phyloP scores from a whole-genome alignment of 1,140 invertebrate species.

The Calephelis nemesis region DNA sequence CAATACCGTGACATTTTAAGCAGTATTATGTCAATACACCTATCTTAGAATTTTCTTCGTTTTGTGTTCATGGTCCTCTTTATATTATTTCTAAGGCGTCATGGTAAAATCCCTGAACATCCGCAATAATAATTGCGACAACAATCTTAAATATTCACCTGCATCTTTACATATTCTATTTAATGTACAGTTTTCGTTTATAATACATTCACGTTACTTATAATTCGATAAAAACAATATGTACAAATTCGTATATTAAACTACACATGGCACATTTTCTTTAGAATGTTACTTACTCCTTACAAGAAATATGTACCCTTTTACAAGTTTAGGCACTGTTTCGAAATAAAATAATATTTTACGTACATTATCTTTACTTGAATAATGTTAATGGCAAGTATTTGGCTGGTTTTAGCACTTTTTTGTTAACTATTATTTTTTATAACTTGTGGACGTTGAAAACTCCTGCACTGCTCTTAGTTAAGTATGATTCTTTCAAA shows the following conservation, averaged over 20 bases:
- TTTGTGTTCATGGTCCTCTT: no score
- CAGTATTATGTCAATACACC: no score
- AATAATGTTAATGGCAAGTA: background rate
- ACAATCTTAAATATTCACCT: slow-evolving; percentile 66
- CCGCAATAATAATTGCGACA: slow-evolving; percentile 30
- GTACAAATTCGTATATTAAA: slow-evolving; percentile 53
- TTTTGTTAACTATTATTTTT: no score
- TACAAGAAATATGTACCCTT: slow-evolving; percentile 59
- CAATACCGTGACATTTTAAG: no score
- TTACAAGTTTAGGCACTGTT: slow-evolving; percentile 16
- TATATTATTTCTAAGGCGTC: no score
- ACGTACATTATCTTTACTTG: background rate
- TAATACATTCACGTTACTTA: slow-evolving; percentile 42
- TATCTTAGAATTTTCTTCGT: no score
- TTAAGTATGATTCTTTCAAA: no score
- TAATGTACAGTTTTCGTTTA: slow-evolving; percentile 45
- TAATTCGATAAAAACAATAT: slow-evolving; percentile 61
- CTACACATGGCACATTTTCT: slow-evolving; percentile 69
- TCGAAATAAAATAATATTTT: slow-evolving; percentile 11
- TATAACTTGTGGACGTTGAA: no score
- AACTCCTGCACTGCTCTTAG: no score
- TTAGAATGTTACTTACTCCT: slow-evolving; percentile 49
- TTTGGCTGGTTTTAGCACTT: no score
- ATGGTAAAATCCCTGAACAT: background rate
- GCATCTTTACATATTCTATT: slow-evolving; percentile 56